Conservation (phyloP, 2,797 vertebrate genomes). For the Ctenopoma kingsleyae region DNA sequence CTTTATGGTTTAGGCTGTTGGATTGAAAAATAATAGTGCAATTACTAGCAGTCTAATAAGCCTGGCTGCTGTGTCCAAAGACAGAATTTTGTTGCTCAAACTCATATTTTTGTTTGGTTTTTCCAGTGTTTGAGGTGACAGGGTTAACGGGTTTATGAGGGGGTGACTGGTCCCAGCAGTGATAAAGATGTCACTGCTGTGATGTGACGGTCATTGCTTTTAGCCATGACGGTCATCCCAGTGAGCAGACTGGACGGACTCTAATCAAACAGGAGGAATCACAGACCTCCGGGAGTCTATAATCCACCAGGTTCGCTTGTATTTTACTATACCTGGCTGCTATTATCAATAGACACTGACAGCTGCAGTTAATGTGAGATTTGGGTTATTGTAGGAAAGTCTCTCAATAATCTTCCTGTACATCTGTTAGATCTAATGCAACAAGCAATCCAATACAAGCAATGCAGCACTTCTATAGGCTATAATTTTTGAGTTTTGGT, state of each 20-base stretch:
- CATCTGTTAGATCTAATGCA: too few relatives aligned
- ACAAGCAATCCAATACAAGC: too few relatives aligned
- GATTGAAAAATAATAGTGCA: background rate
- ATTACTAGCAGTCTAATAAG: background rate
- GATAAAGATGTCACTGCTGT: slow-evolving; percentile 74
- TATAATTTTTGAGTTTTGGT: too few relatives aligned
- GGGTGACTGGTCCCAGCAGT: slow-evolving; percentile 54
- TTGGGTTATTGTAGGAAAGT: too few relatives aligned
- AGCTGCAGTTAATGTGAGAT: too few relatives aligned
- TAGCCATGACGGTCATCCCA: slow-evolving; percentile 74
- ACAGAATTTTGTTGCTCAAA: slow-evolving; percentile 12
- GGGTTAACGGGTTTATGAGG: slow-evolving; percentile 59
- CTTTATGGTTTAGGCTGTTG: background rate
- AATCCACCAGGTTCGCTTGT: background rate
- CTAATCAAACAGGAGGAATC: slow-evolving; percentile 27
- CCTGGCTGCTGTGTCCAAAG: background rate
- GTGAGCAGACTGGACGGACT: slow-evolving; percentile 56
- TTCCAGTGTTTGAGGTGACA: slow-evolving; percentile 29
- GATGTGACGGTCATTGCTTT: slow-evolving; percentile 74
- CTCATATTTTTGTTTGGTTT: slow-evolving; percentile 13
- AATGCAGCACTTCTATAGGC: too few relatives aligned
- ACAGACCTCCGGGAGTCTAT: background rate
- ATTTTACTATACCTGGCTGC: background rate
- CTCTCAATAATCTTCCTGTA: too few relatives aligned
- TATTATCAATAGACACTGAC: too few relatives aligned